Percentiles rank a stretch among this genome's conserved stretches.
phyloP scores from a whole-genome alignment of 2,113 vertebrate species.

The Mustelus asterias region DNA sequence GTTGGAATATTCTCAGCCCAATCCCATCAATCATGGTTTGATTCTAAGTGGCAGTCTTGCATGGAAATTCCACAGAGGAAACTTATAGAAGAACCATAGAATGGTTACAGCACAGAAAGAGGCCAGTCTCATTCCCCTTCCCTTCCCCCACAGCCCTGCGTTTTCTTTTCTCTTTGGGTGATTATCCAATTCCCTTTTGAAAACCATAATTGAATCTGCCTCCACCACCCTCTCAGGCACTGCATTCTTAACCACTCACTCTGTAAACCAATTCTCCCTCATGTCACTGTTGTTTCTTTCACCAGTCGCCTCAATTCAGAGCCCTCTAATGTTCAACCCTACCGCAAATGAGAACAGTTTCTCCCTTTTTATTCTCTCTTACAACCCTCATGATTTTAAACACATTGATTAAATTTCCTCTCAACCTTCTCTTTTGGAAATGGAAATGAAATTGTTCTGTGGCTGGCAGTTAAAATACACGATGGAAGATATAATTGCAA shows the following conservation, averaged over 20 bases:
- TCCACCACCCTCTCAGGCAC: not conserved
- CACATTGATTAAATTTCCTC: not conserved
- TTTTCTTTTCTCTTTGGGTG: not conserved
- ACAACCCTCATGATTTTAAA: not conserved
- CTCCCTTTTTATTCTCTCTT: not conserved
- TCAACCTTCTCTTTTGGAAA: not conserved
- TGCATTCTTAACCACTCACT: not conserved
- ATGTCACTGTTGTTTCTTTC: not conserved
- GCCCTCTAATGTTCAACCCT: not conserved
- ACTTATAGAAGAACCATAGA: not conserved
- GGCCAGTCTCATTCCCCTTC: not conserved
- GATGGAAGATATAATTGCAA: not conserved
- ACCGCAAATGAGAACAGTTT: not conserved
- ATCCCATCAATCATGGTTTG: not conserved
- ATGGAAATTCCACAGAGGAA: not conserved
- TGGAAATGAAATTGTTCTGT: not conserved
- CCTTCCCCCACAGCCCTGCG: not conserved
- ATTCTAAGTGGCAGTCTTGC: not conserved
- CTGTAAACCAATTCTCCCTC: not conserved
- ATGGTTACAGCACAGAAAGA: not conserved
- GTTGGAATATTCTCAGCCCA: not conserved
- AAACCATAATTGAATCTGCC: not conserved
- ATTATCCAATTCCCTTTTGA: not conserved
- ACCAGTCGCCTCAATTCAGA: not conserved
- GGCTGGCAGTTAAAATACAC: not conserved